Evolutionary conservation across 2,113 vertebrate genomes (phyloP), one percentile per base, ranked within the genome.

Genomic region (Anoura caudifer): DNA sequence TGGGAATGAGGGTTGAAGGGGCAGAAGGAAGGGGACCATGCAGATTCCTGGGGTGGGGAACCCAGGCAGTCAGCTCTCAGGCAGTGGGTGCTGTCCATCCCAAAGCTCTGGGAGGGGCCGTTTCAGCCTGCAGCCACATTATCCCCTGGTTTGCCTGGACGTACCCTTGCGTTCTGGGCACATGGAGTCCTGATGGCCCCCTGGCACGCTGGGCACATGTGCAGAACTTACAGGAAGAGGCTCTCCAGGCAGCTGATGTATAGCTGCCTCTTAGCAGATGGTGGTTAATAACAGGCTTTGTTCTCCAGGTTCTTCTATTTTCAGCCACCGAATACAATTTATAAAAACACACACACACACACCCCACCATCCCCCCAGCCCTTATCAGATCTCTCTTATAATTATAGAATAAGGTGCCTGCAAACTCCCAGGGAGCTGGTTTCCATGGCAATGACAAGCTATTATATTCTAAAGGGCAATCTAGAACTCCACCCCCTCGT

Each of bases 241-340:
- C 96, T 97, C 97, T 97, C 93, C 83, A 96, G 96, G 98, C 98
- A 98, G 98, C 98, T 98, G 96, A 98, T 98, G 96, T 84, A 95
- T 98, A 98, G 98, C 92, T 91, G 95, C 94, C 97, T 98, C 97
- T 98, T 97, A 97, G 97, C 98, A 98, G 98, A 98, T 98, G 98
- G 97, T 94, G 98, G 98, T 98, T 99, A 98, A 98, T 98, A 98
- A 98, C 97, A 98, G 97, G 91, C 94, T 98, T 98, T 98, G 97
- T 98, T 98, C 96, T 93, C 67, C 75, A 90, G 88, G 93, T 97
- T 98, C 81, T 98, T 98, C 97, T 67, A 87, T 96, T 98, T 97
- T 97, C 94, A 97, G 86, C 54, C 88, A 65, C 92, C 85, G 93
- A 98, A 97, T 95, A 92, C 87, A 77, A 94, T 69, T 56, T 98